A percentile compares a stretch with the other conserved stretches of the same genome.
Conservation (phyloP, 1,140 invertebrate species). For the Tribolium madens region DNA sequence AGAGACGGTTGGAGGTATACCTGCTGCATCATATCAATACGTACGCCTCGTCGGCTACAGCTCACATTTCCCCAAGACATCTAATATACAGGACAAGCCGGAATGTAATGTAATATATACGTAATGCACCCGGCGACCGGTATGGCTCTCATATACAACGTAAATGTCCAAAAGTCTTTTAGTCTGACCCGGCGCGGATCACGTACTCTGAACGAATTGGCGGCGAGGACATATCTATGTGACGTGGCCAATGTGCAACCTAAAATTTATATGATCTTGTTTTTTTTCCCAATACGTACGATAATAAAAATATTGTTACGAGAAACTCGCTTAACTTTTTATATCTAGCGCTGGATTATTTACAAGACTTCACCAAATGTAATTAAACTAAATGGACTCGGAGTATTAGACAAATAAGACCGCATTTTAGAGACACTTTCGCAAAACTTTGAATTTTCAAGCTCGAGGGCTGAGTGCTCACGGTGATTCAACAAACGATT, state of each 20-base stretch:
- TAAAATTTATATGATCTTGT: constrained; percentile 55
- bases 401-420: not conserved
- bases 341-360: constrained; percentile 27
- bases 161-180: constrained; percentile 56
- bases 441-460: too few species aligned
- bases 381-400: constrained; percentile 8
- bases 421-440: not conserved
- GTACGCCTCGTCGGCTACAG: constrained; percentile 24
- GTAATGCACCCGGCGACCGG: constrained; percentile 52
- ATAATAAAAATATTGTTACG: constrained; percentile 51
- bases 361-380: not conserved
- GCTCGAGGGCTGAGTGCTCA: too few species aligned
- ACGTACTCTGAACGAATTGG: constrained; percentile 52
- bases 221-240: constrained; percentile 52
- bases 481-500: too few species aligned
- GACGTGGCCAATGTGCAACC: constrained; percentile 52
- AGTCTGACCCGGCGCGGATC: constrained; percentile 52
- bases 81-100: constrained; percentile 51
- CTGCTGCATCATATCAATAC: constrained; percentile 48
- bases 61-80: constrained; percentile 47
- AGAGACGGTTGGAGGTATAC: constrained; percentile 41
- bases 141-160: constrained; percentile 51
- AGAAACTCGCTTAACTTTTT: constrained; percentile 37
- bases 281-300: constrained; percentile 43
- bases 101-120: constrained; percentile 54